phyloP scores from a whole-genome alignment of 1,140 invertebrate genomes.

The Lepeophtheirus salmonis region DNA sequence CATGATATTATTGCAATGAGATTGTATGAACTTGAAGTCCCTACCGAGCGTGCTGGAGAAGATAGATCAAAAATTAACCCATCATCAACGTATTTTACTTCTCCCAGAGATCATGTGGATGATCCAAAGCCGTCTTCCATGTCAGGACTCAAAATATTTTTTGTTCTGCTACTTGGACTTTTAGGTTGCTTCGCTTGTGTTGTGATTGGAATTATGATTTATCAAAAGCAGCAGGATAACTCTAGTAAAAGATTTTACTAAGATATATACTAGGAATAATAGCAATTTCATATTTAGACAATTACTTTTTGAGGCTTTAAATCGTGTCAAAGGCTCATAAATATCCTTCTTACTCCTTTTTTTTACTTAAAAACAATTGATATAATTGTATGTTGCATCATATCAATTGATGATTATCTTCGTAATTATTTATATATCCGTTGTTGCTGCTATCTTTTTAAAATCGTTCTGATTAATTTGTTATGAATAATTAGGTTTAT shows the following conservation, averaged over 20 bases:
- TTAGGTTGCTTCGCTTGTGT: slow-evolving; percentile 52
- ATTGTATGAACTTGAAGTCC: slow-evolving; percentile 64
- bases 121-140: slow-evolving; percentile 57
- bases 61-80: slow-evolving; percentile 37
- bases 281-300: no score
- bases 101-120: slow-evolving; percentile 45
- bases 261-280: no score
- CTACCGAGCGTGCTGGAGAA: slow-evolving; percentile 31
- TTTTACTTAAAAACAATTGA: no score
- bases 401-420: no score
- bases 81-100: slow-evolving; percentile 55
- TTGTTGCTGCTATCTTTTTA: no score
- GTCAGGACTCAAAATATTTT: slow-evolving; percentile 69
- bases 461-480: no score
- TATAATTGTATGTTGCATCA: no score
- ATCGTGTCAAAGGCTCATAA: no score
- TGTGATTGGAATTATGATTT: slow-evolving; percentile 69
- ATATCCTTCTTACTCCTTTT: no score
- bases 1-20: slow-evolving; percentile 85
- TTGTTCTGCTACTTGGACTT: slow-evolving; percentile 55
- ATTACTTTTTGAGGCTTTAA: no score
- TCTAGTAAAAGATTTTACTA: slow-evolving; percentile 74
- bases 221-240: slow-evolving; percentile 72
- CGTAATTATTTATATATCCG: no score
- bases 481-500: no score